These are phyloP conservation scores for Lycopodina hypogea DNA, from an alignment of 37 sponge, comb jelly and placozoan genomes.

Conservation along the genomic window DNA sequence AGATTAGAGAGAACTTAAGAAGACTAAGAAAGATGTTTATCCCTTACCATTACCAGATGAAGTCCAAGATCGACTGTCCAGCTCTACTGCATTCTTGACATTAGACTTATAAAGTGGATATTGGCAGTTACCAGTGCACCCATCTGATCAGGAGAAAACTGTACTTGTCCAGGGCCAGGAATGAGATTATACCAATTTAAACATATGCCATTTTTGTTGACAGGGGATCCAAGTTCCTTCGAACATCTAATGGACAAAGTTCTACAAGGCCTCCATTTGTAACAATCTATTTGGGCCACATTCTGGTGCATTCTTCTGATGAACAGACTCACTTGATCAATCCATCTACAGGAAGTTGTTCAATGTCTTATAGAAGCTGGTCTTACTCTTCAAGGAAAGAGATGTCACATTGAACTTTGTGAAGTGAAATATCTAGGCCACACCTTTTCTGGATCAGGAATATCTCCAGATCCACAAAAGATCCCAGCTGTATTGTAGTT, in stretches of 20 bases:
- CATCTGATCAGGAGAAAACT: slow-evolving; percentile 45
- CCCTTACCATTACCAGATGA: no score
- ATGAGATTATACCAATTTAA: no score
- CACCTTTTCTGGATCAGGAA: slow-evolving; percentile 37
- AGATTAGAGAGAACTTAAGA: slow-evolving; percentile 61
- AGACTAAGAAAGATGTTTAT: slow-evolving; percentile 52
- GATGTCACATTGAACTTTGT: slow-evolving; percentile 43
- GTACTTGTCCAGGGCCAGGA: slow-evolving; percentile 66
- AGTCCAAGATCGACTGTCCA: slow-evolving; percentile 61
- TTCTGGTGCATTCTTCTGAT: slow-evolving; percentile 28
- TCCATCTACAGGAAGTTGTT: slow-evolving; percentile 55
- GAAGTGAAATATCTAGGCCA: slow-evolving; percentile 50
- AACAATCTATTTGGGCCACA: slow-evolving; percentile 51
- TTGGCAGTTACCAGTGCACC: slow-evolving; percentile 61
- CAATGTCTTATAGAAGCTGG: slow-evolving; percentile 50
- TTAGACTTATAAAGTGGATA: slow-evolving; percentile 64
- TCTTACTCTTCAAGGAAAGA: slow-evolving; percentile 49
- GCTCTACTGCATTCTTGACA: slow-evolving; percentile 43
- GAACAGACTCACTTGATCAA: slow-evolving; percentile 8
- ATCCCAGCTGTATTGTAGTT: slow-evolving; percentile 37
- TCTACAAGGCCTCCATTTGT: slow-evolving; percentile 50
- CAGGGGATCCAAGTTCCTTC: slow-evolving; percentile 59
- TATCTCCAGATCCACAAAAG: slow-evolving; percentile 54
- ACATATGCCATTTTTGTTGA: slow-evolving; percentile 57
- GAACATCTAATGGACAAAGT: slow-evolving; percentile 58